Evolutionary conservation across 2,888 invertebrate genomes (phyloP).

Genomic region (Tupiocoris notatus): DNA sequence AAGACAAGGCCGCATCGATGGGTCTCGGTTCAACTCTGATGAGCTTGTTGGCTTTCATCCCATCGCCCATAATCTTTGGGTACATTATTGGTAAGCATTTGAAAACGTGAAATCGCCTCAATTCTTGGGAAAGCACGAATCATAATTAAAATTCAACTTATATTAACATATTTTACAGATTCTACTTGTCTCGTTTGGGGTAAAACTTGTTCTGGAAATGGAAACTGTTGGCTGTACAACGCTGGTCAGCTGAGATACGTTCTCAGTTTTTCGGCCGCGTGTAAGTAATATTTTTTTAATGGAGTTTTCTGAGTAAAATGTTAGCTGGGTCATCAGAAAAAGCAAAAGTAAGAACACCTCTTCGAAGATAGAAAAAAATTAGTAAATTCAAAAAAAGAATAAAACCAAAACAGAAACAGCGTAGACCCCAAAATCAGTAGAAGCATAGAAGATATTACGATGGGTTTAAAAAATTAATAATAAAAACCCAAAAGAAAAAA

Average conservation of each 20-base stretch:
- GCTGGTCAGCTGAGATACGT: conserved; percentile 64
- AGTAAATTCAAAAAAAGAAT: too few relatives aligned
- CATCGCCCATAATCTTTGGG: conserved; percentile 74
- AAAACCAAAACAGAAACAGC: too few relatives aligned
- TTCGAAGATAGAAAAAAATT: too few relatives aligned
- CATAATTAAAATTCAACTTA: not conserved
- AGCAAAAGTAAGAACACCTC: too few relatives aligned
- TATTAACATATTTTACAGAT: conserved; percentile 55
- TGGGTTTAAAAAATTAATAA: too few relatives aligned
- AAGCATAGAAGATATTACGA: too few relatives aligned
- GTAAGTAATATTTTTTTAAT: conserved; percentile 50
- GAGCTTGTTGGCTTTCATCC: conserved; percentile 71
- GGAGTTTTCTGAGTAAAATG: not conserved
- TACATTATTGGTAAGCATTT: conserved; percentile 62
- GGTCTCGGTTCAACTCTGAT: conserved; percentile 68
- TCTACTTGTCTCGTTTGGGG: conserved; percentile 71
- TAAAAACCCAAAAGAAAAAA: too few relatives aligned
- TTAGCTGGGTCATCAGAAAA: too few relatives aligned
- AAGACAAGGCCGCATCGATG: conserved; percentile 71
- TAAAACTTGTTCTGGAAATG: conserved; percentile 66
- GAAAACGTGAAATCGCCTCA: not conserved
- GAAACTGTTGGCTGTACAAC: conserved; percentile 74
- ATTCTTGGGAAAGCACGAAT: not conserved
- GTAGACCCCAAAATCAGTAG: too few relatives aligned
- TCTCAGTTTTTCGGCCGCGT: conserved; percentile 65